A percentile compares a stretch with the other conserved stretches of the same genome.
Evolutionary conservation across 1,140 invertebrate genomes (phyloP).

Genomic region (Carcinoscorpius rotundicauda): DNA sequence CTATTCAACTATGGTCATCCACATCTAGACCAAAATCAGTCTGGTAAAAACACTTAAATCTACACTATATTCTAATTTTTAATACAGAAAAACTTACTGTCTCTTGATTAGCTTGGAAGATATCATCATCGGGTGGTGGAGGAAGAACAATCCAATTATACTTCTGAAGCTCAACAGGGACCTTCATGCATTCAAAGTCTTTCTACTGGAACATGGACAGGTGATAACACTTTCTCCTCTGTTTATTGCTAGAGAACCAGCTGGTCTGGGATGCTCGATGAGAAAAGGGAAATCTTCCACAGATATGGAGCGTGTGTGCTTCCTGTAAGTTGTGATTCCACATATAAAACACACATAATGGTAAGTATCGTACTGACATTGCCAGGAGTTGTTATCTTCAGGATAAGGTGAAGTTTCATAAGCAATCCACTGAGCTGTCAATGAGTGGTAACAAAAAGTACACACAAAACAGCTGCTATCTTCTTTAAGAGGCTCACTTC

Average conservation of each 20-base stretch:
- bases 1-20: no score
- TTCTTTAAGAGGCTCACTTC: slow-evolving; percentile 46
- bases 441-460: slow-evolving; percentile 85
- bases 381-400: slow-evolving; percentile 26
- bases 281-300: slow-evolving; percentile 54
- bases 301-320: slow-evolving; percentile 67
- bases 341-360: slow-evolving; percentile 89
- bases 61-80: no score
- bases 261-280: slow-evolving; percentile 63
- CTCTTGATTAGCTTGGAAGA: slow-evolving; percentile 29
- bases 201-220: slow-evolving; percentile 60
- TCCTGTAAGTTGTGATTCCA: slow-evolving; percentile 73
- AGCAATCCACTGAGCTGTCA: slow-evolving; percentile 73
- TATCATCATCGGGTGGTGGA: slow-evolving; percentile 68
- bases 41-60: no score
- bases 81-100: no score
- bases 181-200: slow-evolving; percentile 75
- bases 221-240: slow-evolving; percentile 82
- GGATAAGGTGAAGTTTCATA: slow-evolving; percentile 38
- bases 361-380: slow-evolving; percentile 67
- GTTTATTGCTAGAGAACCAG: slow-evolving; percentile 68
- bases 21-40: no score
- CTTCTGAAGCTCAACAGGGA: slow-evolving; percentile 61
- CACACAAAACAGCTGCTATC: slow-evolving; percentile 80
- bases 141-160: slow-evolving; percentile 92